Conservation (phyloP, 2,113 vertebrate species). For the Salvelinus namaycush region DNA sequence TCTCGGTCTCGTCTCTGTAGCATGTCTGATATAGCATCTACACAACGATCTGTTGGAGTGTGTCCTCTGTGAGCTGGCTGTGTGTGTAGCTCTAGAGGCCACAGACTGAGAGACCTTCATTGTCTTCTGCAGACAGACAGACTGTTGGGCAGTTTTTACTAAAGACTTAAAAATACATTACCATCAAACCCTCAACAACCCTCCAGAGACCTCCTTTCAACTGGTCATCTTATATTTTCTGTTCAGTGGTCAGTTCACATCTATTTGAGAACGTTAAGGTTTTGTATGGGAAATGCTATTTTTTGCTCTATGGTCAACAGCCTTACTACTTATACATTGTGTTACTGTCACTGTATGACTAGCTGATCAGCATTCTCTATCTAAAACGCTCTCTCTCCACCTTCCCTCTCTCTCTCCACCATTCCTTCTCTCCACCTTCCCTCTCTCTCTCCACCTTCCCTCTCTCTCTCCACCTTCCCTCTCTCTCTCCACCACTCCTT, state of each 20-base stretch:
- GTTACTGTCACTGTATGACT: background rate
- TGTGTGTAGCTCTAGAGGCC: too few species aligned
- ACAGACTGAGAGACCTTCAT: too few species aligned
- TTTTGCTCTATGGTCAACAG: too few species aligned
- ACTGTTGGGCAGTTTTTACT: background rate
- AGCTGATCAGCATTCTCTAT: background rate
- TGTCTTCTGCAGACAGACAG: constrained; percentile 3
- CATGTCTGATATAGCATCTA: constrained; percentile 60
- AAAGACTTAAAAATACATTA: background rate
- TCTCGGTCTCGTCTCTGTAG: constrained; percentile 42
- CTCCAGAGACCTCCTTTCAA: too few species aligned
- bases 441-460: too few species aligned
- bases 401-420: background rate
- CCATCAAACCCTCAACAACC: too few species aligned
- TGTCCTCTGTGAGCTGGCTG: constrained; percentile 18
- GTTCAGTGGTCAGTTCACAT: background rate
- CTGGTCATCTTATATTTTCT: background rate
- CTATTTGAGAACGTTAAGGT: too few species aligned
- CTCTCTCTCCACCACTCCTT: too few species aligned
- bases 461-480: too few species aligned
- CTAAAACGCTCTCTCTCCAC: background rate
- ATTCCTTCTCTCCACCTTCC: background rate
- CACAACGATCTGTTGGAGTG: constrained; percentile 65
- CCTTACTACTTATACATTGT: background rate
- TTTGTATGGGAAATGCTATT: too few species aligned